Conservation (phyloP, 92 coral and sea anemone species). For the Chrysogorgia sp. region DNA sequence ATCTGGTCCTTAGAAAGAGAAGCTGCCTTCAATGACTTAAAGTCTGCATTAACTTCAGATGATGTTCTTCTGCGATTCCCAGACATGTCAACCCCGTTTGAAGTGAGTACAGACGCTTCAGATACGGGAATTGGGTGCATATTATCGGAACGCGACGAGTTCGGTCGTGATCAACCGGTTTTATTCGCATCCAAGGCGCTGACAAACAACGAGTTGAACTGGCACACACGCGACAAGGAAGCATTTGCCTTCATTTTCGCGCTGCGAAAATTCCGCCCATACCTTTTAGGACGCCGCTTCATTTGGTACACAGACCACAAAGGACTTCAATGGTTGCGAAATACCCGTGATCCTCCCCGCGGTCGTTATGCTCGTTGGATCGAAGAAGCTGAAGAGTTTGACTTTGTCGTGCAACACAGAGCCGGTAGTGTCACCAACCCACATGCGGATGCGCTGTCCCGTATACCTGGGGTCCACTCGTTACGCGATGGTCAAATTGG, state of each 20-base stretch:
- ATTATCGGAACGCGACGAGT: constrained; percentile 51
- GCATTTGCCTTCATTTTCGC: constrained; percentile 53
- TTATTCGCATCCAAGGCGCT: constrained; percentile 54
- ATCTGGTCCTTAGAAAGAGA: constrained; percentile 55
- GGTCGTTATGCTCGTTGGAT: too few species aligned
- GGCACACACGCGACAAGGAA: too few species aligned
- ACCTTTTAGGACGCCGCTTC: constrained; percentile 54
- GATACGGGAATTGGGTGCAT: constrained; percentile 63
- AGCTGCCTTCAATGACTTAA: constrained; percentile 61
- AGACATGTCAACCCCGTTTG: constrained; percentile 53
- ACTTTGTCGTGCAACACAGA: constrained; percentile 31
- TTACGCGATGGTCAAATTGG: constrained; percentile 23
- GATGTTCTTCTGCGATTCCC: constrained; percentile 64
- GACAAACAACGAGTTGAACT: too few species aligned
- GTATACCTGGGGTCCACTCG: constrained; percentile 31
- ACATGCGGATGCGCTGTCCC: constrained; percentile 61
- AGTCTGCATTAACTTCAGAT: constrained; percentile 51
- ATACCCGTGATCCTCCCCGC: constrained; percentile 61
- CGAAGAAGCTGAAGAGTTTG: constrained; percentile 56
- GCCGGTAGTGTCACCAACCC: constrained; percentile 55
- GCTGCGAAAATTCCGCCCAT: constrained; percentile 42
- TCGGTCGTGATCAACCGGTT: constrained; percentile 51
- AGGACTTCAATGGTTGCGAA: constrained; percentile 38
- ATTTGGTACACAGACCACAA: too few species aligned
- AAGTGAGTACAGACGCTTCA: too few species aligned